A percentile compares a stretch with the other conserved stretches of the same genome.
phyloP scores from a whole-genome alignment of 2,113 vertebrate genomes.

The Salvelinus namaycush region DNA sequence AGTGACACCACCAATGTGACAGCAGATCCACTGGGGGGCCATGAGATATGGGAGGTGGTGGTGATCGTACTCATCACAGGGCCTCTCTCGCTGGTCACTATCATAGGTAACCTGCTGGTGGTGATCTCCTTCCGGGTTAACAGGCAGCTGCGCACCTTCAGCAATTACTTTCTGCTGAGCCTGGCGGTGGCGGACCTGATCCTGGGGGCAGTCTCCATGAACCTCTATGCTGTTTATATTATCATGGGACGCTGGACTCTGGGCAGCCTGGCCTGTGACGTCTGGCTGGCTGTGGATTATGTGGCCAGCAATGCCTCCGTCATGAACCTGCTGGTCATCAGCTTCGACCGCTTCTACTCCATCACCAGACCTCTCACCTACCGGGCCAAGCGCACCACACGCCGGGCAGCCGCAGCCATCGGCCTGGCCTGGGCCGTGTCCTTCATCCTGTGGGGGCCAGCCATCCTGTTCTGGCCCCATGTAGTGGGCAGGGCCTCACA shows the following conservation, averaged over 20 bases:
- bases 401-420: constrained; percentile 72
- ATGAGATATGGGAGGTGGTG: constrained; percentile 70
- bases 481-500: constrained; percentile 66
- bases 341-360: constrained; percentile 82
- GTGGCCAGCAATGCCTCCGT: constrained; percentile 81
- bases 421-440: constrained; percentile 77
- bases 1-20: constrained; percentile 49
- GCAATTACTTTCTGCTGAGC: constrained; percentile 82
- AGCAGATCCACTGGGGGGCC: constrained; percentile 54
- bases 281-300: constrained; percentile 81
- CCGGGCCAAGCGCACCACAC: constrained; percentile 75
- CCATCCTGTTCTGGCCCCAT: constrained; percentile 81
- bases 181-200: constrained; percentile 80
- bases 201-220: constrained; percentile 80
- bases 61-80: constrained; percentile 73
- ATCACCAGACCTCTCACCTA: constrained; percentile 80
- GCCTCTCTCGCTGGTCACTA: constrained; percentile 74
- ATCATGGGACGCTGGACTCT: constrained; percentile 77
- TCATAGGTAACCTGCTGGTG: constrained; percentile 78
- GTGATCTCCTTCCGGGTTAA: constrained; percentile 81
- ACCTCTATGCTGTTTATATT: constrained; percentile 79
- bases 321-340: constrained; percentile 83
- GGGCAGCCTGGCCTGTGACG: constrained; percentile 75
- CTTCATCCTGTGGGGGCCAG: constrained; percentile 80
- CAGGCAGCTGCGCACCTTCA: constrained; percentile 77